phyloP scores from a whole-genome alignment of 2,797 vertebrate genomes.

The Octomys mimax region DNA sequence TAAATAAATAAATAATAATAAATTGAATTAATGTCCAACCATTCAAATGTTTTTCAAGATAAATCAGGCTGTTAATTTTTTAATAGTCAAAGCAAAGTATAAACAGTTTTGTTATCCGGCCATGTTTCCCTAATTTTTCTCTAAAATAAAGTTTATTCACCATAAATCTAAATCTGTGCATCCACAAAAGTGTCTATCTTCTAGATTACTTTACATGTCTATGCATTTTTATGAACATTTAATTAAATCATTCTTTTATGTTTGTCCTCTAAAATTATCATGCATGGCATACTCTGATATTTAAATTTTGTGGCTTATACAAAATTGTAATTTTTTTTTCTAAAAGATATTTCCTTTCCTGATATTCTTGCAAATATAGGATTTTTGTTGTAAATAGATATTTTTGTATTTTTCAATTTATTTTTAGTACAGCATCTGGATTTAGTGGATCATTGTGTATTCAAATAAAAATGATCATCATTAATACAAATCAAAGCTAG shows the following conservation, averaged over 20 bases:
- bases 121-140: too few relatives aligned
- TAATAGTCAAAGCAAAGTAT: too few relatives aligned
- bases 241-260: not conserved
- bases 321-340: not conserved
- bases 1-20: too few relatives aligned
- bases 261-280: not conserved
- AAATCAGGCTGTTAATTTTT: too few relatives aligned
- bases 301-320: not conserved
- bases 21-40: too few relatives aligned
- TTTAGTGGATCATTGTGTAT: not conserved
- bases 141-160: too few relatives aligned
- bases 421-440: not conserved
- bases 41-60: too few relatives aligned
- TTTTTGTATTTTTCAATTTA: not conserved
- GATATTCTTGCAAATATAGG: not conserved
- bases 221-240: not conserved
- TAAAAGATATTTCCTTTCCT: not conserved
- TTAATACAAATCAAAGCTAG: not conserved
- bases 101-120: too few relatives aligned
- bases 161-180: not conserved
- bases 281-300: not conserved
- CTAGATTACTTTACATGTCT: not conserved
- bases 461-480: not conserved
- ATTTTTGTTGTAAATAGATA: not conserved
- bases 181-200: not conserved